These are phyloP conservation scores for Cephus nigrinus DNA, from an alignment of 2,888 invertebrate genomes.

Conservation along the genomic window DNA sequence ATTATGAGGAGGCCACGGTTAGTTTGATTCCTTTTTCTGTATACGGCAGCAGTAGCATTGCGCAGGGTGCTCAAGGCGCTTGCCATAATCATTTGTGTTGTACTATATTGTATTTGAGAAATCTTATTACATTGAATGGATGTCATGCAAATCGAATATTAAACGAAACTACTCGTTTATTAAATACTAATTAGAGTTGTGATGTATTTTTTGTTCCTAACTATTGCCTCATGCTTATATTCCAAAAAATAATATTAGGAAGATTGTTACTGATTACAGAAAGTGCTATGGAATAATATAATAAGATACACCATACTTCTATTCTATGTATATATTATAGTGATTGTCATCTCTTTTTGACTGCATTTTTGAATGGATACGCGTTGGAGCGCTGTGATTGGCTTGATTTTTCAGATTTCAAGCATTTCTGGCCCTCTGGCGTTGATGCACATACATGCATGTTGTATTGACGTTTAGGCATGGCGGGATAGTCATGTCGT, in stretches of 20 bases:
- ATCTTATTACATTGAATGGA: background rate
- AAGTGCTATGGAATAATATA: background rate
- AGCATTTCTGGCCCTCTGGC: background rate
- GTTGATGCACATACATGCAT: background rate
- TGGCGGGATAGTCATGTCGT: constrained; percentile 27
- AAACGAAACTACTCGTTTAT: background rate
- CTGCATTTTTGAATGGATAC: background rate
- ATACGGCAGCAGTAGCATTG: background rate
- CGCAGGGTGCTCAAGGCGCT: background rate
- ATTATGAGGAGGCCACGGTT: background rate
- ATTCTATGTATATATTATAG: too few species aligned
- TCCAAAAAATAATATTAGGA: background rate
- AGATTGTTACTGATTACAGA: background rate
- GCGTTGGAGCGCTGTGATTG: too few species aligned
- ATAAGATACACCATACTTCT: background rate
- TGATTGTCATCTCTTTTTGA: background rate
- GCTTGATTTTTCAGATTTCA: background rate
- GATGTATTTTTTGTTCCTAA: background rate
- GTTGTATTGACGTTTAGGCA: constrained; percentile 14
- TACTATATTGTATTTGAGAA: background rate
- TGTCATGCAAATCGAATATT: background rate
- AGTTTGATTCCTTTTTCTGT: background rate
- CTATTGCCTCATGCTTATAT: background rate
- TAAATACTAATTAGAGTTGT: background rate
- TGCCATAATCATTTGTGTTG: background rate